These are phyloP conservation scores for Anguilla japonica DNA, from an alignment of 2,113 vertebrate species.

Conservation along the genomic window DNA sequence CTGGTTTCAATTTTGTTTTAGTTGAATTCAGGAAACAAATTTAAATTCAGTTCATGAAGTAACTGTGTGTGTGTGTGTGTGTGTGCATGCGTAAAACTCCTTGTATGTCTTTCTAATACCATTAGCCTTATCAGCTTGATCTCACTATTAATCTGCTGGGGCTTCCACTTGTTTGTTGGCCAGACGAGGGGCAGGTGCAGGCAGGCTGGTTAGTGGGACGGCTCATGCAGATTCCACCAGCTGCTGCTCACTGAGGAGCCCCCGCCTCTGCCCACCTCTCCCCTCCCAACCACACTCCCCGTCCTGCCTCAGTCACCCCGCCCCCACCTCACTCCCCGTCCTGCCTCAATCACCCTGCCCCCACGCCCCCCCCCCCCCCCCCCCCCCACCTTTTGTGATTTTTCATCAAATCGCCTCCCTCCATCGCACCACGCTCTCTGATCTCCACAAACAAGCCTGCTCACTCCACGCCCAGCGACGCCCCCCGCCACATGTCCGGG, in stretches of 20 bases:
- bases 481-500: background rate
- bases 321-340: background rate
- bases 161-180: slow-evolving; percentile 10
- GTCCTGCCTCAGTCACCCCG: too few species aligned
- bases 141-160: background rate
- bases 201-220: background rate
- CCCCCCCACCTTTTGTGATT: background rate
- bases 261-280: background rate
- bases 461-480: background rate
- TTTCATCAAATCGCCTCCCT: background rate
- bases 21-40: background rate
- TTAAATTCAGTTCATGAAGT: background rate
- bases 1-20: too few species aligned
- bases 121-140: background rate
- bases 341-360: too few species aligned
- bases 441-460: background rate
- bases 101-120: background rate
- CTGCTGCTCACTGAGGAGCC: slow-evolving; percentile 16
- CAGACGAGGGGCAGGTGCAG: slow-evolving; percentile 20
- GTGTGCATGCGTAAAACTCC: background rate
- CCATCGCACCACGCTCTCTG: background rate
- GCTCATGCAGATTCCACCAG: slow-evolving; percentile 16
- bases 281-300: background rate
- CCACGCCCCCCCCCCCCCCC: background rate
- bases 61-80: background rate